A percentile compares a stretch with the other conserved stretches of the same genome.
Conservation (phyloP, 1,140 invertebrate species). For the Drosophila sp. region DNA sequence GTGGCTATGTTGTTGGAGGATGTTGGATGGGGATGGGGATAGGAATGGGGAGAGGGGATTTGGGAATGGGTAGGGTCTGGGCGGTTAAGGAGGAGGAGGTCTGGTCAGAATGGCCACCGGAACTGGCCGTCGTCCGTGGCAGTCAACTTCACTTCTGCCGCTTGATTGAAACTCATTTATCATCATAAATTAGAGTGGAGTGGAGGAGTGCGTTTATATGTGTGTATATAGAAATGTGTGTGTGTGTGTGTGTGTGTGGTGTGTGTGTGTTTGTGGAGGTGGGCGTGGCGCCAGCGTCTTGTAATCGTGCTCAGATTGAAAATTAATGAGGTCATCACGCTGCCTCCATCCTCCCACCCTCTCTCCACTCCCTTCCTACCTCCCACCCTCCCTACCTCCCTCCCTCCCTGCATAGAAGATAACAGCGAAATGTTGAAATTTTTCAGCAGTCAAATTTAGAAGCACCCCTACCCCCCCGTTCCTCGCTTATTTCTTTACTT, state of each 20-base stretch:
- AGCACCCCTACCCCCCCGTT: background rate
- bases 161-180: constrained; percentile 83
- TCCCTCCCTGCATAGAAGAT: constrained; percentile 1
- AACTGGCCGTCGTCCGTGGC: constrained; percentile 38
- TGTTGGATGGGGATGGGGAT: background rate
- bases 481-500: background rate
- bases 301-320: constrained; percentile 82
- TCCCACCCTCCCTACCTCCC: background rate
- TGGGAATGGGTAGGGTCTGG: too few relatives aligned
- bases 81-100: background rate
- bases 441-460: constrained; percentile 11
- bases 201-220: constrained; percentile 25
- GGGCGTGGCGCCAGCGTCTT: constrained; percentile 47
- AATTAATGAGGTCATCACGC: constrained; percentile 82
- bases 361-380: background rate
- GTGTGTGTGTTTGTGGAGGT: constrained; percentile 3
- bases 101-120: constrained; percentile 37
- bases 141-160: constrained; percentile 72
- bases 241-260: constrained; percentile 7
- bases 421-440: constrained; percentile 39
- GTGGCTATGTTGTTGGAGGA: constrained; percentile 1
- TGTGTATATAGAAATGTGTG: background rate
- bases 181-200: constrained; percentile 73
- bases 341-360: constrained; percentile 31
- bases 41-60: background rate